Evolutionary conservation across 2,113 vertebrate genomes (phyloP).

Genomic region (Gallinago paraguaiae): DNA sequence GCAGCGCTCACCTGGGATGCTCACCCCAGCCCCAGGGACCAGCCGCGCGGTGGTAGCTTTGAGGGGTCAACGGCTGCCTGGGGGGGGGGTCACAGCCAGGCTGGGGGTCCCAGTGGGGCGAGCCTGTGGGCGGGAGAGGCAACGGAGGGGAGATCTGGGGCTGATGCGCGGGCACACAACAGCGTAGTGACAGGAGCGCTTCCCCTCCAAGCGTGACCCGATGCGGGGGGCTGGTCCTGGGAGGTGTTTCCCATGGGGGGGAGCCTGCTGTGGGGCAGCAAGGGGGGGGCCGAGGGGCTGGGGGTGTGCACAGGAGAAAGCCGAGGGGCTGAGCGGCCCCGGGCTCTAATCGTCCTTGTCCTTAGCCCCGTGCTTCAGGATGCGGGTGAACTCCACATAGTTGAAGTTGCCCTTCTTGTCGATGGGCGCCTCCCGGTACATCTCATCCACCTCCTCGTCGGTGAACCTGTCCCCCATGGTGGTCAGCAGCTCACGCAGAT

Average conservation of each 20-base stretch:
- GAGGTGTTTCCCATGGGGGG: not conserved
- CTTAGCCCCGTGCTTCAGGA: slow-evolving; percentile 96
- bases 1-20: not conserved
- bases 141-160: not conserved
- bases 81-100: not conserved
- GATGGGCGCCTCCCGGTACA: slow-evolving; percentile 96
- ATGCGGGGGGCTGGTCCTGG: not conserved
- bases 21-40: not conserved
- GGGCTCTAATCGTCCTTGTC: slow-evolving; percentile 79
- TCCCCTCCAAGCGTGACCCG: not conserved
- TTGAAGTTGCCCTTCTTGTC: slow-evolving; percentile 99
- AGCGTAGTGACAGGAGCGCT: not conserved
- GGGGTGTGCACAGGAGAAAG: not conserved
- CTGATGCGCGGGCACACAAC: not conserved
- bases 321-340: not conserved
- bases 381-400: slow-evolving; percentile 98
- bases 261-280: not conserved
- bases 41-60: not conserved
- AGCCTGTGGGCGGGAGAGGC: not conserved
- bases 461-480: slow-evolving; percentile 99
- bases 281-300: not conserved
- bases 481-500: slow-evolving; percentile 95
- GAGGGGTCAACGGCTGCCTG: not conserved
- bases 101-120: not conserved
- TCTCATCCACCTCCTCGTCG: slow-evolving; percentile 96